Evolutionary conservation across 2,888 invertebrate species (phyloP).

Genomic region (Megaustenia siamemsis): DNA sequence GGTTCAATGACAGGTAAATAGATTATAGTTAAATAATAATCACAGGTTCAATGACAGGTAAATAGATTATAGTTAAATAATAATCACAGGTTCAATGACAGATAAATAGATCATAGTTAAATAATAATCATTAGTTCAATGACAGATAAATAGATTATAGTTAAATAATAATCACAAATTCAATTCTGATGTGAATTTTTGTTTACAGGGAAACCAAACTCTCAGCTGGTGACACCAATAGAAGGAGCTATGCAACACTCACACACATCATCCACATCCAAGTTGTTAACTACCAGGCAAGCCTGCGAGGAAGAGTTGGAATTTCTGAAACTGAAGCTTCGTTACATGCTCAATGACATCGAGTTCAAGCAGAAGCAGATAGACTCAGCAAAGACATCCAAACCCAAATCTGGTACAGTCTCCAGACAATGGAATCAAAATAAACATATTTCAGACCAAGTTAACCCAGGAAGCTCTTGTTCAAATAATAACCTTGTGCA

Average conservation of each 20-base stretch:
- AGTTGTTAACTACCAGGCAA: background rate
- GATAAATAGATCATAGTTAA: too few species aligned
- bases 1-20: too few species aligned
- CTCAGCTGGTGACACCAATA: background rate
- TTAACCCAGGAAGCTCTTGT: background rate
- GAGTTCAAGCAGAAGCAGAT: constrained; percentile 51
- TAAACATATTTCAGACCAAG: background rate
- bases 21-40: too few species aligned
- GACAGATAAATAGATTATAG: too few species aligned
- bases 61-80: too few species aligned
- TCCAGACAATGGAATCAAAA: background rate
- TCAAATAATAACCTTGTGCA: background rate
- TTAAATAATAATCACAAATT: too few species aligned
- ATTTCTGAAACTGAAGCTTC: constrained; percentile 46
- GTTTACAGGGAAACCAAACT: background rate
- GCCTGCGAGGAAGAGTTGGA: constrained; percentile 34
- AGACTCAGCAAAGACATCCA: background rate
- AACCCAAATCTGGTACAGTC: background rate
- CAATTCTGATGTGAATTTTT: too few species aligned
- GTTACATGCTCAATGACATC: constrained; percentile 54
- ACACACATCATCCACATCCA: background rate
- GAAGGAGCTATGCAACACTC: background rate
- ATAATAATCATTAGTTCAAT: too few species aligned
- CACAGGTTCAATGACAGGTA: too few species aligned
- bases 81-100: too few species aligned